Evolutionary conservation across 37 sponge, comb jelly and placozoan genomes (phyloP).

Genomic region (Cladorhizidae sp.): DNA sequence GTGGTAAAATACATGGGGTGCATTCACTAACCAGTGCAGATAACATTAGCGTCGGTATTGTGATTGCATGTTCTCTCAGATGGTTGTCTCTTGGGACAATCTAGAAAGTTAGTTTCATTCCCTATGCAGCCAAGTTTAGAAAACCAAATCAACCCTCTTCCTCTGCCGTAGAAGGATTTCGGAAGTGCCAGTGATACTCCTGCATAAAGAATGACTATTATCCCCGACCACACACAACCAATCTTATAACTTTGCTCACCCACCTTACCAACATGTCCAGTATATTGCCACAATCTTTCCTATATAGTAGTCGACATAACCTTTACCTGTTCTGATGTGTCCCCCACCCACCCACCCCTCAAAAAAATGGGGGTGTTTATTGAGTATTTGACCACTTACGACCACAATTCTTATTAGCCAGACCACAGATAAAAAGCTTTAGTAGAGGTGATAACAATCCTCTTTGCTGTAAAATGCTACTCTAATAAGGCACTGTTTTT

Average conservation of each 20-base stretch:
- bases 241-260: neutral
- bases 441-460: no score
- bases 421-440: no score
- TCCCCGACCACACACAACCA: neutral
- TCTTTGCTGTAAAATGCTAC: no score
- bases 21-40: slow-evolving; percentile 12
- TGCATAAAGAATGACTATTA: neutral
- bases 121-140: slow-evolving; percentile 29
- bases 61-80: slow-evolving; percentile 18
- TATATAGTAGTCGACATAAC: neutral
- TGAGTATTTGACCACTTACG: no score
- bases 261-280: no score
- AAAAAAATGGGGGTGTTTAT: no score
- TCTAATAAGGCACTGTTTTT: no score
- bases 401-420: no score
- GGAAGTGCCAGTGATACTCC: slow-evolving; percentile 10
- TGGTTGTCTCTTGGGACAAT: neutral
- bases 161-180: slow-evolving; percentile 32
- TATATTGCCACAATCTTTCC: no score
- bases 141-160: slow-evolving; percentile 19
- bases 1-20: neutral
- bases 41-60: slow-evolving; percentile 23
- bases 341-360: no score
- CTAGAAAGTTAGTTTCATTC: slow-evolving; percentile 10
- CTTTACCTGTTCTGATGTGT: no score